phyloP scores from a whole-genome alignment of 2,113 vertebrate species.

The Dolichotis patagonum region DNA sequence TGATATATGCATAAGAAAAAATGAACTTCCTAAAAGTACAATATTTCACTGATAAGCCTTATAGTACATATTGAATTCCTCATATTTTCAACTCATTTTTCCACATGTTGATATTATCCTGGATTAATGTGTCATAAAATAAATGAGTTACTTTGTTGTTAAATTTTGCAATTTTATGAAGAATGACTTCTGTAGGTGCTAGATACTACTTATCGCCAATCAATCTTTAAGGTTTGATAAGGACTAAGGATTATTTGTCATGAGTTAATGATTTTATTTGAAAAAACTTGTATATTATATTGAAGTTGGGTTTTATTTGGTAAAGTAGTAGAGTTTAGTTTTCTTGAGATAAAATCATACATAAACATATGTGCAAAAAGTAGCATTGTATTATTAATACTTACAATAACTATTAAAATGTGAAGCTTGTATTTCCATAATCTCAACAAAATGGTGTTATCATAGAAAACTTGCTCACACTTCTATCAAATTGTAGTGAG shows the following conservation, averaged over 20 bases:
- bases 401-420: neutral
- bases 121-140: neutral
- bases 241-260: constrained; percentile 4
- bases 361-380: neutral
- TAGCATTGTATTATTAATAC: neutral
- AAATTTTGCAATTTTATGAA: neutral
- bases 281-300: neutral
- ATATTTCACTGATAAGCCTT: neutral
- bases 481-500: neutral
- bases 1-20: neutral
- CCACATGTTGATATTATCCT: neutral
- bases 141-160: neutral
- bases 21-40: neutral
- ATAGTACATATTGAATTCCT: neutral
- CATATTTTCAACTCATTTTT: neutral
- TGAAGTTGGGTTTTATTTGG: neutral
- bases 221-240: constrained; percentile 54
- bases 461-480: neutral
- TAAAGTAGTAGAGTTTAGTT: neutral
- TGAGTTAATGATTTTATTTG: constrained; percentile 34
- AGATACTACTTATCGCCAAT: neutral
- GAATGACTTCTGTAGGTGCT: neutral
- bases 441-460: neutral
- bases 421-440: neutral
- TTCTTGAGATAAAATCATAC: neutral